Base-by-base conservation (phyloP, 1,140 invertebrate species). In the Cherax quadricarinatus region DNA sequence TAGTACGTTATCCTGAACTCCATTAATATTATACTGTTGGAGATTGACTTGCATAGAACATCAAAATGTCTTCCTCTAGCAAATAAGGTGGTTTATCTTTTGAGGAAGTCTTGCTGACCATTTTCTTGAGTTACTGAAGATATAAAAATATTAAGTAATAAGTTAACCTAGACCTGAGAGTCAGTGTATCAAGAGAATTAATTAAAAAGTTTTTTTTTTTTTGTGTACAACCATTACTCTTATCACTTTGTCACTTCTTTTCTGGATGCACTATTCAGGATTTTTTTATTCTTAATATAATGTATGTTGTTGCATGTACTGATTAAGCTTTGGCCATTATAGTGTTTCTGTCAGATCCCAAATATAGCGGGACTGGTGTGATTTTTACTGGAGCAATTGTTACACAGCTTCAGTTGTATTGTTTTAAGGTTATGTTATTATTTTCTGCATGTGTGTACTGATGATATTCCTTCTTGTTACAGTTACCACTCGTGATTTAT, bases 361-460 rank as follows among this genome's bases (percentile, higher is more conserved):
- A 21, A 10, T 75, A 75, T 75, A 30, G 24, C 70, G 70, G 70
- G 70, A 30, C 30, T 75, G 6, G 12, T 75, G 9, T 75, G n/a
- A 75, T 75, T 75, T 30, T 75, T 75, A 30, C 70, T 75, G 70
- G 21, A 75, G 70, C 70, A 75, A 30, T 75, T 75, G 30, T 75
- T 75, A 75, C 70, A 10, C 2, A 75, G 70, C 70, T 75, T 75
- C 70, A 75, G 70, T 75, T 75, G 9, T 9, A 24, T 30, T 6
- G 24, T 75, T 75, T 24, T 70, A 70, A 57, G 53, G 14, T 41
- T 41, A 60, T 10, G 21, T 70, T 70, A 18, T 75, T 75, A 30
- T 75, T 75, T 24, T 75, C 6, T 75, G 70, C 70, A 75, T 75
- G 70, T 75, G n/a, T 75, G 30, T 21, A 41, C 30, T 41, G 30